Evolutionary conservation across 2,797 vertebrate genomes (phyloP), one percentile per base, ranked within the genome.

Genomic region (Vireo griseus): DNA sequence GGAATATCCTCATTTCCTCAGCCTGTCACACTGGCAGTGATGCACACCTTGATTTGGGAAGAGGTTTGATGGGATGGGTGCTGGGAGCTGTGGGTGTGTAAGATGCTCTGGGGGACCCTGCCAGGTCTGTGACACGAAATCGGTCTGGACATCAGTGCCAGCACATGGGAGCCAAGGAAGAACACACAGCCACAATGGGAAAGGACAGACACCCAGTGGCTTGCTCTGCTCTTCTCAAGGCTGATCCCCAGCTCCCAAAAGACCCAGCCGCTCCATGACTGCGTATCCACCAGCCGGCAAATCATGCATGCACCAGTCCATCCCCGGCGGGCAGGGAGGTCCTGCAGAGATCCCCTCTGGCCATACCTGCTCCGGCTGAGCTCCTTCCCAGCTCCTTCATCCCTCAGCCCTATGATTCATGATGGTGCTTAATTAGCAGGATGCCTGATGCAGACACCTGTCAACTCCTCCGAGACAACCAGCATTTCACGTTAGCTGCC

Each of bases 361-460:
- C 81, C 84, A 52, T 86, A 76, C 80, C 80, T 92, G 86, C 88
- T 45, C 57, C 22, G 4, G 40, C 83, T 86, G 82, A 89, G 90
- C 61, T 85, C 54, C 65, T 52, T 71, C 74, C 65, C 16, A 1
- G 42, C 59, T 71, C 44, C 58, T 89, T 58, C 95, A 81, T 79
- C 91, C 88, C 58, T 50, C 35, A 10, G 35, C 88, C 77, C 78
- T 48, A 3, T 86, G 88, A 92, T 82, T 94, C 90, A 95, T 72
- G 50, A 76, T 35, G 22, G 86, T 11, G 63, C 91, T 96, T 96
- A 96, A 96, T 97, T 96, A 97, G 96, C 93, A 84, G 89, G 82
- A 84, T 94, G 89, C 78, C 88, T 85, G 93, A 88, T 94, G 94
- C 92, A 93, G 94, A 91, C 95, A 97, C 94, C 95, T 95, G 96